A percentile compares a stretch with the other conserved stretches of the same genome.
phyloP scores from a whole-genome alignment of 2,113 vertebrate genomes.

The Ictalurus furcatus region DNA sequence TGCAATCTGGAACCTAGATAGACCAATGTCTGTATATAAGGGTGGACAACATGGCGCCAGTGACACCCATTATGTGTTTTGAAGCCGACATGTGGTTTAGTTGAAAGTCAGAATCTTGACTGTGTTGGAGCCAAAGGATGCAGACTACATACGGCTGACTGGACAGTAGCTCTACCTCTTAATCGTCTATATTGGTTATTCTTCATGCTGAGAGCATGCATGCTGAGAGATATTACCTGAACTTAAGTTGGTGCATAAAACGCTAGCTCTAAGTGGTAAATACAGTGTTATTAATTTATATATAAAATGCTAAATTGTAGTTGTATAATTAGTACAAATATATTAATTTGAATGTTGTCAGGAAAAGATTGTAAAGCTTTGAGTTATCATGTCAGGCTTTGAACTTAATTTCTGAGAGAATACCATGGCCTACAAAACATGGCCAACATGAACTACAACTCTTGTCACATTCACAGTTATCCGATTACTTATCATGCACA shows the following conservation, averaged over 20 bases:
- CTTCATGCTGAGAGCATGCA: background rate
- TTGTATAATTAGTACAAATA: background rate
- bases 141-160: background rate
- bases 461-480: background rate
- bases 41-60: background rate
- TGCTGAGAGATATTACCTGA: background rate
- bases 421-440: background rate
- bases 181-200: background rate
- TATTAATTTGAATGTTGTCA: background rate
- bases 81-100: background rate
- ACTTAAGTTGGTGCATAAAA: background rate
- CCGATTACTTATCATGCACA: background rate
- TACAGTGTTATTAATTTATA: background rate
- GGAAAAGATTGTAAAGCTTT: background rate
- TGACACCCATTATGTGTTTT: background rate
- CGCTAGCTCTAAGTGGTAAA: background rate
- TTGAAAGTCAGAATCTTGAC: background rate
- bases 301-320: background rate
- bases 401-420: background rate
- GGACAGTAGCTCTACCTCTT: background rate
- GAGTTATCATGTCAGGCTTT: background rate
- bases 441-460: background rate
- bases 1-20: background rate
- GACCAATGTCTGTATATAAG: background rate
- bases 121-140: background rate